Evolutionary conservation across 2,888 invertebrate species (phyloP), one percentile per base, ranked within the genome.

Genomic region (Cataglyphis livida): DNA sequence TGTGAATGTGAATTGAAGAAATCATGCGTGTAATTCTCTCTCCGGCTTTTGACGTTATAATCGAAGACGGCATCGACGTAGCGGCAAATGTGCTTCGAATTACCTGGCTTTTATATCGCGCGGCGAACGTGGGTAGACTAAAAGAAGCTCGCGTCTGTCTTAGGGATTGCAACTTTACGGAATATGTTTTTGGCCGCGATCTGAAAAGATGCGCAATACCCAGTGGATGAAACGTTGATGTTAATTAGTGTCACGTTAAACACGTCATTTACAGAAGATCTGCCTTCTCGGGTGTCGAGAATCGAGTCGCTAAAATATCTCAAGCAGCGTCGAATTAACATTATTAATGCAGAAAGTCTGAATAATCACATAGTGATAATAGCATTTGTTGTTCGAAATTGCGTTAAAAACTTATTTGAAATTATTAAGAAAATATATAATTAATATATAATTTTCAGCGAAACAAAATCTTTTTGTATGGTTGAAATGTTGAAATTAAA

Each of bases 231-330:
- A 41, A 73, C 61, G 61, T 32, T 74, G 28, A 74, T 74, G 61
- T 32, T 74, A 74, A 74, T 74, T 74, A 74, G 44, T 62, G 61
- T 62, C 74, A 74, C 32, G 21, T 74, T 74, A 21, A 38, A 62
- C 44, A 21, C 32, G 74, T 62, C 62, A 62, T 48, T 74, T 74
- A 74, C 21, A 21, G 2, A 62, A n/a, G n/a, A 10, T 62, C 44
- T 61, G 44, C 21, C 18, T 15, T 21, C 12, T 32, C 41, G 28
- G 28, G 32, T 28, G 21, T 48, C 61, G 44, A 32, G 25, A 74
- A 21, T 44, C 44, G 44, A 38, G 32, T 44, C 15, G 21, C 21
- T 21, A 74, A 62, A 62, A 62, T 62, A 62, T 62, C 44, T 48
- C 74, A 18, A 74, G 21, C 35, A 12, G 5, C 15, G 48, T 74